phyloP scores from a whole-genome alignment of 2,888 invertebrate species.

The Lamellibrachia columna region DNA sequence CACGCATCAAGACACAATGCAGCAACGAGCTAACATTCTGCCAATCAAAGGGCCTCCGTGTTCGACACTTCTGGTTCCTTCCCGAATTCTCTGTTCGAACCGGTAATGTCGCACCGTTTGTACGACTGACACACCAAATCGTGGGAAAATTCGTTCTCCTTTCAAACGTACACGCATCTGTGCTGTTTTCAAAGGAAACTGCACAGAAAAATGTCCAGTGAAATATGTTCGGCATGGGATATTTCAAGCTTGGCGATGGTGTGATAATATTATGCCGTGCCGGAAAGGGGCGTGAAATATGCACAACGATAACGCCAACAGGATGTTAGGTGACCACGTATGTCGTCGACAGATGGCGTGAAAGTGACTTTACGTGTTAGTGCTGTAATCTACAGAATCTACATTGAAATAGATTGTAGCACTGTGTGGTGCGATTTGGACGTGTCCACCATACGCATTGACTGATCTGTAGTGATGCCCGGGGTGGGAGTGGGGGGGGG shows the following conservation, averaged over 20 bases:
- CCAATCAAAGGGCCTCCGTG: neutral
- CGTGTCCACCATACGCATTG: neutral
- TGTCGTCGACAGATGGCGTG: neutral
- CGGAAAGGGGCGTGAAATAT: neutral
- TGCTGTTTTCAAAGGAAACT: neutral
- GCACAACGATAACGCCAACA: neutral
- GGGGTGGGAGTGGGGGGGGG: no score
- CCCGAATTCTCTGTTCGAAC: neutral
- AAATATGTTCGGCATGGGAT: neutral
- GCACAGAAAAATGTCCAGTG: neutral
- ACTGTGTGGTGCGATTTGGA: neutral
- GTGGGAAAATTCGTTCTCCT: neutral
- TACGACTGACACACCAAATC: neutral
- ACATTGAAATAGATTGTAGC: neutral
- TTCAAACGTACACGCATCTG: neutral
- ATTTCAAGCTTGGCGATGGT: neutral
- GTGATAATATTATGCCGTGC: neutral
- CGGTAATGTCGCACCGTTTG: neutral
- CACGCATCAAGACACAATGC: neutral
- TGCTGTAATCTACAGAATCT: neutral
- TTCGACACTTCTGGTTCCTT: conserved; percentile 3
- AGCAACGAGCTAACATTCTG: neutral
- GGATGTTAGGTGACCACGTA: neutral
- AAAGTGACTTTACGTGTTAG: neutral
- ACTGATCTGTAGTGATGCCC: neutral